Evolutionary conservation across 2,888 invertebrate species (phyloP).

Genomic region (Anthoptus insignis): DNA sequence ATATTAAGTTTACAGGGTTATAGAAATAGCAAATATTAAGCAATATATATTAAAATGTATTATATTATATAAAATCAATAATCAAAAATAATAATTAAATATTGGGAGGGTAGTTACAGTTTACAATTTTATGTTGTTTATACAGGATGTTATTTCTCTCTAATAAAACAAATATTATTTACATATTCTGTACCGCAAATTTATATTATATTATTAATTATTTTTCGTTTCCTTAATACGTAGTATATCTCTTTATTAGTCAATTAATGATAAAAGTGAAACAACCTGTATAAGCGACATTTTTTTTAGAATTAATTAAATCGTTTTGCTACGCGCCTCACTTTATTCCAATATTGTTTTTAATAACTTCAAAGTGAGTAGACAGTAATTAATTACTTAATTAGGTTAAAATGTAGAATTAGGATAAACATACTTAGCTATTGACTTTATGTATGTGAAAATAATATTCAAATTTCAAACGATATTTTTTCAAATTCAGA

Average conservation of each 20-base stretch:
- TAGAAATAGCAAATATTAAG: too few species aligned
- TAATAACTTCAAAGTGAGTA: conserved; percentile 28
- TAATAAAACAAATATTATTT: too few species aligned
- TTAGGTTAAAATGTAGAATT: neutral
- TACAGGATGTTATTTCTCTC: neutral
- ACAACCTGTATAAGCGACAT: conserved; percentile 12
- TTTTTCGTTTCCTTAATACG: neutral
- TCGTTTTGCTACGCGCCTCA: conserved; percentile 9
- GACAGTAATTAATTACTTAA: neutral
- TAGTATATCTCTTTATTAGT: too few species aligned
- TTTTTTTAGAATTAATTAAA: neutral
- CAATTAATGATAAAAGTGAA: too few species aligned
- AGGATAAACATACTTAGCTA: conserved; percentile 9
- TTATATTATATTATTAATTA: too few species aligned
- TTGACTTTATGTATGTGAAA: conserved; percentile 19
- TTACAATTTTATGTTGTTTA: conserved; percentile 6
- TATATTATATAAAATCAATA: too few species aligned
- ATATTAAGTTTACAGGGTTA: too few species aligned
- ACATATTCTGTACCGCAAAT: too few species aligned
- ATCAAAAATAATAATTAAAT: neutral
- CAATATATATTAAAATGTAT: too few species aligned
- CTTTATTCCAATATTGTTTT: conserved; percentile 24
- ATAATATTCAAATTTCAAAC: conserved; percentile 10
- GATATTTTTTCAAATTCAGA: conserved; percentile 11
- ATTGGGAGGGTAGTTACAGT: neutral